Evolutionary conservation across 2,797 vertebrate genomes (phyloP), one percentile per base, ranked within the genome.

Genomic region (Sebastes taczanowskii): DNA sequence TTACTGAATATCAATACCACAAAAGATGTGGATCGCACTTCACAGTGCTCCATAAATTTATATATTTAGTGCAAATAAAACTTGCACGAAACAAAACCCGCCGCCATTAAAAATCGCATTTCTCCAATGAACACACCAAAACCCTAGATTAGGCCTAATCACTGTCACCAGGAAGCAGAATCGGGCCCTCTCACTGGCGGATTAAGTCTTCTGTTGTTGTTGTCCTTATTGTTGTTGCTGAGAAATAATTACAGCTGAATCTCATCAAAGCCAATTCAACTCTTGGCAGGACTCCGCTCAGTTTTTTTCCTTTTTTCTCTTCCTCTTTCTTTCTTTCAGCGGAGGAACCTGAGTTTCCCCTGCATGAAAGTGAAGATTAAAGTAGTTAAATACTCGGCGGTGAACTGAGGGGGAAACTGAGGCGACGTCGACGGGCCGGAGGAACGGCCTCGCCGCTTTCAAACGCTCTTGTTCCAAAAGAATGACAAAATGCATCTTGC

Each of bases 211-310:
- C 94, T 89, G 93, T 92, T 95, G 93, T 94, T 95, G 94, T 96
- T 94, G 93, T 95, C 93, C 85, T 94, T 89, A 95, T 96, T 96
- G 95, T 95, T 95, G 91, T 89, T 90, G 94, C 94, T 84, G 90
- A 94, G 92, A 95, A 96, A 96, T 95, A 96, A 96, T 96, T 96
- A 96, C 94, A 91, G 93, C 93, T 79, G 91, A 95, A 96, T 96
- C 94, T 95, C 94, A 94, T 95, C 94, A 95, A 95, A 96, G 94
- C 92, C 94, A 94, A 92, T 95, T 94, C 95, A 95, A 94, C 94
- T 94, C 94, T 94, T 94, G 93, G 92, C 93, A 94, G 92, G 92
- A 92, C 91, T 89, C 87, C 77, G 87, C 79, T 89, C 78, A 69
- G 80, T 83, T 72, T 83, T 83, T 84, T 56, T 46, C 32, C 35